These are phyloP conservation scores for Cossypha heuglini DNA, from an alignment of 2,797 vertebrate species.

Conservation along the genomic window DNA sequence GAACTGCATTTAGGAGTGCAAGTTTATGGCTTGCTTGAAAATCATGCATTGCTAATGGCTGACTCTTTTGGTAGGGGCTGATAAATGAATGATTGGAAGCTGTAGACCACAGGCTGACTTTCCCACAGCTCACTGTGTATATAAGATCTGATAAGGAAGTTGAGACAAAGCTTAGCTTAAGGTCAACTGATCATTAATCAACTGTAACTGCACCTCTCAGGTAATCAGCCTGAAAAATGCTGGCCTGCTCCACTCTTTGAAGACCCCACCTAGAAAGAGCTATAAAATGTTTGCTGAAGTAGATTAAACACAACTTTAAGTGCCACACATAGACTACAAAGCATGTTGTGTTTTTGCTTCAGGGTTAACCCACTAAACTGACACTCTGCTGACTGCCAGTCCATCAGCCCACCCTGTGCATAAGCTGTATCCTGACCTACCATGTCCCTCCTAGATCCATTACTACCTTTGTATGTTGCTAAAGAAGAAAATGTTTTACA, in stretches of 20 bases:
- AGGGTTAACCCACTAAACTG: neutral
- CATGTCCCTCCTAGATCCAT: neutral
- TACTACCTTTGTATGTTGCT: neutral
- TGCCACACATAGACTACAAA: slow-evolving; percentile 43
- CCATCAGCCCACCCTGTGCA: neutral
- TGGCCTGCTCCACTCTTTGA: slow-evolving; percentile 40
- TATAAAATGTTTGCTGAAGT: slow-evolving; percentile 59
- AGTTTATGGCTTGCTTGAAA: slow-evolving; percentile 10
- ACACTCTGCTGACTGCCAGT: neutral
- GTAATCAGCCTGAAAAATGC: slow-evolving; percentile 60
- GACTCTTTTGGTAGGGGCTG: slow-evolving; percentile 5
- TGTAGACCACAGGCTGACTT: slow-evolving; percentile 38
- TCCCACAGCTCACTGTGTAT: slow-evolving; percentile 65
- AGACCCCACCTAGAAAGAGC: slow-evolving; percentile 52
- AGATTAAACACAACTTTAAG: slow-evolving; percentile 51
- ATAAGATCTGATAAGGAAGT: slow-evolving; percentile 69
- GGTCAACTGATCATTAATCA: slow-evolving; percentile 67
- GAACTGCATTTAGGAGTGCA: neutral
- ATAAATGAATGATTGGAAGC: slow-evolving; percentile 59
- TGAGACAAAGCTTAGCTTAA: slow-evolving; percentile 55
- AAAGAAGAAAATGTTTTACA: neutral
- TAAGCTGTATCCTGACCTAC: neutral
- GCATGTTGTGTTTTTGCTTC: slow-evolving; percentile 10
- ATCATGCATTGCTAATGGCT: slow-evolving; percentile 2
- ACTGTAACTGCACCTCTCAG: slow-evolving; percentile 49